Base-by-base conservation (phyloP, 2,113 vertebrate genomes). In the Dasypus novemcinctus region DNA sequence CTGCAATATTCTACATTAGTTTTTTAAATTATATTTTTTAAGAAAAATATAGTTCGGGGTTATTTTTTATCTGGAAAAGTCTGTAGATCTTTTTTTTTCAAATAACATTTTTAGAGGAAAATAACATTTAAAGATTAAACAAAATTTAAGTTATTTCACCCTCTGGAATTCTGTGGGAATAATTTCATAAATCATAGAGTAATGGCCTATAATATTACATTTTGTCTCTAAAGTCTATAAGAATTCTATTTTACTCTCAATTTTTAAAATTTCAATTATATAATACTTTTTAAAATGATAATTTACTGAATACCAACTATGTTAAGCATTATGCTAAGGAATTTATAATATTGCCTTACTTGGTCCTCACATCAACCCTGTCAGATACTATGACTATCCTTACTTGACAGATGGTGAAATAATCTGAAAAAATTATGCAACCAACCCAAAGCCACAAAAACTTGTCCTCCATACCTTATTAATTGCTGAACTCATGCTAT, bases 191-290 rank as follows among this genome's bases (percentile, higher is more conserved):
- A 3, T 15, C 38, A 95, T 78, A 69, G 63, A 33, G n/a, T 36
- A 5, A 74, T 63, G 49, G 13, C 29, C 80, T 87, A 82, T 52
- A 31, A 91, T 93, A 93, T 86, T 89, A n/a, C 2, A 90, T 93
- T 85, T 90, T 90, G 33, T 87, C 46, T 81, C 25, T 90, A 80
- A 92, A 87, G 17, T 72, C 59, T 74, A n/a, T 41, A 41, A 46
- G 63, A 87, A 87, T 72, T 88, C 46, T 63, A 83, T 15, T 63
- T 87, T 29, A 69, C 23, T 84, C 27, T 63, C 8, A 23, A 18
- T 83, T 93, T 78, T 12, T 15, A 95, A 69, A 21, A 90, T 29
- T 93, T 96, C 20, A 87, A 33, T 72, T 64, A 85, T 68, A 43
- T 79, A 54, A 59, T 31, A 31, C 21, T 81, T 72, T 69, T 88